These are phyloP conservation scores for Rhineura floridana DNA, from an alignment of 2,113 vertebrate species.

Conservation along the genomic window DNA sequence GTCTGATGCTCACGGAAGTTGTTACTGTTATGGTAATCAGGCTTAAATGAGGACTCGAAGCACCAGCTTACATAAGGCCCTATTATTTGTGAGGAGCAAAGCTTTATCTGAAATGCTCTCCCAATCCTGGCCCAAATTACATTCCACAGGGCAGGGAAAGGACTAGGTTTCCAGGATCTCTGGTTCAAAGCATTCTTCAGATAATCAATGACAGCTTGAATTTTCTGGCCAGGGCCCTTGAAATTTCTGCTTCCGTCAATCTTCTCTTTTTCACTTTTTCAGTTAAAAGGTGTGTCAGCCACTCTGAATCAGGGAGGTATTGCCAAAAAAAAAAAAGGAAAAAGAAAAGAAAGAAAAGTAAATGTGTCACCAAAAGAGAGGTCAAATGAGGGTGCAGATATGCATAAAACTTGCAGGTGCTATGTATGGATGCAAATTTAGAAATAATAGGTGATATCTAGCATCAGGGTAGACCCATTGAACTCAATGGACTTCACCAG, in stretches of 20 bases:
- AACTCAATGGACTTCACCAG: neutral
- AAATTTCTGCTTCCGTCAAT: neutral
- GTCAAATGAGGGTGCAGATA: neutral
- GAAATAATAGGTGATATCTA: neutral
- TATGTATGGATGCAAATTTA: neutral
- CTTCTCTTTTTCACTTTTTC: neutral
- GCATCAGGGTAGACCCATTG: too few species aligned
- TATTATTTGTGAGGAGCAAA: neutral
- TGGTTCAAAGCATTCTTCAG: slow-evolving; percentile 30
- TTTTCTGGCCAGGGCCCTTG: neutral
- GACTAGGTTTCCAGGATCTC: slow-evolving; percentile 4
- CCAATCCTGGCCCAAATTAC: slow-evolving; percentile 5
- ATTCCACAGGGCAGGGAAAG: slow-evolving; percentile 3
- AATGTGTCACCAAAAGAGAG: neutral
- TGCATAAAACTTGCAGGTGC: neutral
- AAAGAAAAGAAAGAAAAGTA: too few species aligned
- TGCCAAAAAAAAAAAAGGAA: too few species aligned
- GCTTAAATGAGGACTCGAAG: neutral
- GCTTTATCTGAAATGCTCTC: slow-evolving; percentile 14
- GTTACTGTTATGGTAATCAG: neutral
- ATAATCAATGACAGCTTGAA: slow-evolving; percentile 27
- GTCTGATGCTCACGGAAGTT: neutral
- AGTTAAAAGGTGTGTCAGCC: neutral
- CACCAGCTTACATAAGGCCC: neutral
- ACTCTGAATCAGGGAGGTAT: neutral